Conservation (phyloP, 2,888 invertebrate genomes). For the Leptothorax acervorum region DNA sequence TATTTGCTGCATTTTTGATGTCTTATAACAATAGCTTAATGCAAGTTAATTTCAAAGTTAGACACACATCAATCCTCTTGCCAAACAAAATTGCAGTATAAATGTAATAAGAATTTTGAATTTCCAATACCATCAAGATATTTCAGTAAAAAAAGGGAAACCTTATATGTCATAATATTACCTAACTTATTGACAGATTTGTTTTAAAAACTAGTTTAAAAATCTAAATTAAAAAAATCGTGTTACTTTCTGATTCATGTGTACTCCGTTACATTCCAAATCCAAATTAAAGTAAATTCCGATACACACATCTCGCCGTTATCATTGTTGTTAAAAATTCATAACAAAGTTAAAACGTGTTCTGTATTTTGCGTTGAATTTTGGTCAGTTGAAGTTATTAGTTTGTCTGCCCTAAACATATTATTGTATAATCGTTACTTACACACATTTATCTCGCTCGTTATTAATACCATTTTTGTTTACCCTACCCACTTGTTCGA, state of each 20-base stretch:
- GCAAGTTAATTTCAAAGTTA: background rate
- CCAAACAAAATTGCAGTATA: background rate
- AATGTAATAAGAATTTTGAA: background rate
- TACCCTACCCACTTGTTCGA: conserved; percentile 32
- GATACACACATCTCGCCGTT: background rate
- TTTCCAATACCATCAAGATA: background rate
- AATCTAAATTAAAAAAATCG: background rate
- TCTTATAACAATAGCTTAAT: background rate
- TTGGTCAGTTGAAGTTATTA: conserved; percentile 54
- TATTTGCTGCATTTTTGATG: background rate
- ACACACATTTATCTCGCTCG: conserved; percentile 24
- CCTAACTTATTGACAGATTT: background rate
- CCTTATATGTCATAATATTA: background rate
- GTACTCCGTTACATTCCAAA: background rate
- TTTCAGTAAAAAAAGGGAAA: background rate
- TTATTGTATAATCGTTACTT: conserved; percentile 48
- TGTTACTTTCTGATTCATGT: background rate
- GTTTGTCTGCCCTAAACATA: conserved; percentile 39
- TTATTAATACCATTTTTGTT: conserved; percentile 40
- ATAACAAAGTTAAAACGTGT: conserved; percentile 1
- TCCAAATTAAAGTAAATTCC: background rate
- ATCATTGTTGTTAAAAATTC: conserved; percentile 42
- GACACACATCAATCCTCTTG: background rate
- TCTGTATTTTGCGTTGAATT: conserved; percentile 7
- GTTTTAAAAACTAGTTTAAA: background rate